Base-by-base conservation (phyloP, 1,140 invertebrate genomes). In the Pollicipes pollicipes region DNA sequence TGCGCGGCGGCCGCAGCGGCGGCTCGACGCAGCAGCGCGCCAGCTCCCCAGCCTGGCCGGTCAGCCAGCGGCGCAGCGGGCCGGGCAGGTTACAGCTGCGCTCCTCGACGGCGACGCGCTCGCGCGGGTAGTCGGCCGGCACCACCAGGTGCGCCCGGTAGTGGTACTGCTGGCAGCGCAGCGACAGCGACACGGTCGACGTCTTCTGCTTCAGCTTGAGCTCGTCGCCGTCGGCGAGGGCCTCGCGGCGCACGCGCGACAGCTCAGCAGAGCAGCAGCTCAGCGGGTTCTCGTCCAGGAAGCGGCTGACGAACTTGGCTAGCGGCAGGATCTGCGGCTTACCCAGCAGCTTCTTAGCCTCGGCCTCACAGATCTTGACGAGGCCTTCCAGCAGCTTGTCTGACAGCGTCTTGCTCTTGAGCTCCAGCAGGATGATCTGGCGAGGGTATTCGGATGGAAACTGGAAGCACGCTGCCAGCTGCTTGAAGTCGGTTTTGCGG, bases 251-350 rank as follows among this genome's bases (percentile, higher is more conserved):
- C 68, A 90, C 78, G 28, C 80, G 76, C 71, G 83, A 81, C 70
- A 90, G 87, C 79, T 90, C 88, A 76, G 88, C 87, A 68, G 87
- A 85, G 75, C 87, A 89, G 66, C 87, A 86, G 76, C 84, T 87
- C 13, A 90, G 79, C 0, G 88, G 86, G 80, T 89, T 88, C 66
- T 88, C 87, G 31, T 85, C 82, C 6, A 90, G 79, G 77, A 89
- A 90, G 69, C 83, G 85, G 66, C 82, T 78, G 3, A 89, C 77
- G 76, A 89, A 88, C 72, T 84, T 81, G 26, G 89, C 76, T 16
- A 84, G 78, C 29, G 80, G 77, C 31, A 86, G 74, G 45, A 85
- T 76, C 78, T 82, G 80, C 74, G 75, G 77, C 73, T 86, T 84
- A 0, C 86, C 85, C 24, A 86, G 68, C 45, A 81, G 77, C 74